Base-by-base conservation (phyloP, 2,888 invertebrate species). In the Adelognathus sp. region DNA sequence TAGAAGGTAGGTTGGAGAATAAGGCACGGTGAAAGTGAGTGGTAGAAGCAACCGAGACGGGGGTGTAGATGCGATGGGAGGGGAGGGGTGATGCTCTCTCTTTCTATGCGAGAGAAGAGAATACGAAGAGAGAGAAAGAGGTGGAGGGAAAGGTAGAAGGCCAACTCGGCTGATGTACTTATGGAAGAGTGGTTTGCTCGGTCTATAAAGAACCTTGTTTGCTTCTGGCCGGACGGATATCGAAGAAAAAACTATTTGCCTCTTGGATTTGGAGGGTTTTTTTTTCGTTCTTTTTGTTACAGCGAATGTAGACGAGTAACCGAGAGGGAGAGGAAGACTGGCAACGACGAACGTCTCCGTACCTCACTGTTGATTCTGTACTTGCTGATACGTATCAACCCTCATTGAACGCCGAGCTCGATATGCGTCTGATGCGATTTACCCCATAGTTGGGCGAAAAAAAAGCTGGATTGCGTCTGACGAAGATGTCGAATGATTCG, bases 141-240 rank as follows among this genome's bases (percentile, higher is more conserved):
- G 56, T 71, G 63, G 71, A 69, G 77, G 50, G 58, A 73, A 73
- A 79, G 71, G 71, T 78, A 77, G 75, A 76, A 80, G 58, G 76
- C 76, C 73, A 71, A 63, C 76, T 71, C 69, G 52, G 72, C 66
- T 77, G 76, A 84, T 86, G 87, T 88, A 89, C 87, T 89, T 89
- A 87, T 86, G 81, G 86, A 85, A 87, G 86, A 89, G 88, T 88
- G 88, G 86, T 88, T 88, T 85, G 85, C 85, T 84, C 79, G 86
- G 84, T 87, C 87, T 89, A 88, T 90, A 89, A 89, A 89, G 89
- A 88, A 89, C 88, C 88, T 88, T 89, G 90, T 90, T 90, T 89
- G 88, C 88, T 88, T 88, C 88, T 87, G 86, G 85, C 87, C 87
- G n/a, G 87, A 86, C 83, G 85, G 86, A 87, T 87, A 87, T 87